Evolutionary conservation across 1,140 invertebrate genomes (phyloP).

Genomic region (Hylyphantes graminicola): DNA sequence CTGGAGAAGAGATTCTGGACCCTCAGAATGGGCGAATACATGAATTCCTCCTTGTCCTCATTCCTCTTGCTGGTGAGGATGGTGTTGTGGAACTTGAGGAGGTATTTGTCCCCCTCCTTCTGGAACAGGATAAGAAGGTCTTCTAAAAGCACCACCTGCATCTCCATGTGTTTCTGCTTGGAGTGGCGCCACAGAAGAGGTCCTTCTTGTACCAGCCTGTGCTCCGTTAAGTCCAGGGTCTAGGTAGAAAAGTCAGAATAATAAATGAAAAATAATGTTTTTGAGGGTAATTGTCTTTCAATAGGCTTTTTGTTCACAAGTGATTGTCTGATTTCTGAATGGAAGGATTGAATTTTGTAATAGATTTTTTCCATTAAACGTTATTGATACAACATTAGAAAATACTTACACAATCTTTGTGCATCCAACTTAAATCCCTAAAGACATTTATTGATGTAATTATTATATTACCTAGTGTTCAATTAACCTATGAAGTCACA

Average conservation of each 20-base stretch:
- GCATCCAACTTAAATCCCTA: no score
- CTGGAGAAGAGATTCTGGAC: constrained; percentile 79
- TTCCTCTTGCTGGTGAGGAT: constrained; percentile 68
- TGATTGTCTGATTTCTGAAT: neutral
- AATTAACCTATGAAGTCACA: no score
- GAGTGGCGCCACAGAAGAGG: constrained; percentile 79
- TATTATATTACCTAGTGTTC: no score
- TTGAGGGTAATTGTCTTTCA: neutral
- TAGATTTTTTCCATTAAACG: no score
- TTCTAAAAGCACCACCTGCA: constrained; percentile 88
- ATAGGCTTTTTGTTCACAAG: no score
- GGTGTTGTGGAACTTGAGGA: constrained; percentile 80
- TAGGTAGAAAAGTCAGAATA: constrained; percentile 13
- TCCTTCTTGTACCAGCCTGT: constrained; percentile 86
- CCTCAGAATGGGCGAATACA: constrained; percentile 79
- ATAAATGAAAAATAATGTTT: neutral
- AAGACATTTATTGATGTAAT: no score
- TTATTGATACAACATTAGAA: no score
- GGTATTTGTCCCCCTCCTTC: constrained; percentile 86
- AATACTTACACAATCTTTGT: no score
- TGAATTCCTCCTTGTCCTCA: constrained; percentile 69
- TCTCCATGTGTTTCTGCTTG: constrained; percentile 80
- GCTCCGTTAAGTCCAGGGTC: constrained; percentile 83
- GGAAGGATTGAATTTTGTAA: no score
- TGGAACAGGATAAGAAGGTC: constrained; percentile 89